A percentile compares a stretch with the other conserved stretches of the same genome.
phyloP scores from a whole-genome alignment of 2,113 vertebrate species.

The Paracanthobrama guichenoti region DNA sequence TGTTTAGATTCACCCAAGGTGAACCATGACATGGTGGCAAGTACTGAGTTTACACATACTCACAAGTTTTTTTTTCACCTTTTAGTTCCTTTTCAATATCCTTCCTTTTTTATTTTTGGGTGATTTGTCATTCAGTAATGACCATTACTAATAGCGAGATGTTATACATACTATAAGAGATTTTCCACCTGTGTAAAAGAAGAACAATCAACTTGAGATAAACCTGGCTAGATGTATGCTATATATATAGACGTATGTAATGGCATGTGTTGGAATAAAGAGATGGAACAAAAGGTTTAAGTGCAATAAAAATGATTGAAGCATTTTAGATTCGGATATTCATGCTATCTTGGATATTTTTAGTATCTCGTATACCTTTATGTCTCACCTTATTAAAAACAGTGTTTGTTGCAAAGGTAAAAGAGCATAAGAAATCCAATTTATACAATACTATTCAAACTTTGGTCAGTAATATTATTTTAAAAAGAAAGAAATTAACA shows the following conservation, averaged over 20 bases:
- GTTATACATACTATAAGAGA: background rate
- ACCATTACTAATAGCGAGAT: slow-evolving; percentile 24
- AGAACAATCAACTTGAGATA: background rate
- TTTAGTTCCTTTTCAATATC: background rate
- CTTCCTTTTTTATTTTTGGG: background rate
- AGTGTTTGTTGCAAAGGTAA: background rate
- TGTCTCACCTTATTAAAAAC: background rate
- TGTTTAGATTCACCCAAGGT: background rate
- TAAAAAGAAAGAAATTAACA: too few species aligned
- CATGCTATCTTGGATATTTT: background rate
- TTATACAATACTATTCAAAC: background rate
- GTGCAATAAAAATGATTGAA: background rate
- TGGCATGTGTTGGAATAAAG: background rate
- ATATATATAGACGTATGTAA: too few species aligned
- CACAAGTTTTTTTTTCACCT: background rate
- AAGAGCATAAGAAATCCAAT: background rate
- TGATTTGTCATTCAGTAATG: slow-evolving; percentile 7
- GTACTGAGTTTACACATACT: background rate
- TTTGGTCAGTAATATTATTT: background rate
- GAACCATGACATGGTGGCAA: background rate
- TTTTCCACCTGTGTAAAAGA: background rate
- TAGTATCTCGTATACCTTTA: background rate
- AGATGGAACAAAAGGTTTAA: background rate
- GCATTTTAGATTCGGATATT: background rate
- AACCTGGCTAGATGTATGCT: background rate